Evolutionary conservation across 2,888 invertebrate species (phyloP).

Genomic region (Psococerastis gibbosa): DNA sequence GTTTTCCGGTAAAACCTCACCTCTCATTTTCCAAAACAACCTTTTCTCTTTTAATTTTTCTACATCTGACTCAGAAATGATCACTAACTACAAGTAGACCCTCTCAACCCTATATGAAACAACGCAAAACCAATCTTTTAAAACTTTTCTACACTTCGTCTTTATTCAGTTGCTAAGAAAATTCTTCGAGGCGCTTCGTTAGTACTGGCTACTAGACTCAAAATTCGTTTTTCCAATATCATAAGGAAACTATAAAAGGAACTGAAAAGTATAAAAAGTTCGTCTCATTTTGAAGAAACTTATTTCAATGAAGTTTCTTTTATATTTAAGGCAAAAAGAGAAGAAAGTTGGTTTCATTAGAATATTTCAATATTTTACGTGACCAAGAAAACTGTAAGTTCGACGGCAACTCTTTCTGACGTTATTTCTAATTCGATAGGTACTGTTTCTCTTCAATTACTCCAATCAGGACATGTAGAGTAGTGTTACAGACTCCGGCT

Average conservation of each 20-base stretch:
- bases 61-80: constrained; percentile 9
- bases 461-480: neutral
- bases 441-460: neutral
- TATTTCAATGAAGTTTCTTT: constrained; percentile 11
- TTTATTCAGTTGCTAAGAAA: neutral
- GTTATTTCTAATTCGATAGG: no score
- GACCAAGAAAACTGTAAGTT: constrained; percentile 4
- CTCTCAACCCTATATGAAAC: neutral
- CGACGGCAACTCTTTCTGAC: no score
- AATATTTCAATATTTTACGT: constrained; percentile 11
- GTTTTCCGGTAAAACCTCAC: no score
- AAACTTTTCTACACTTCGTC: neutral
- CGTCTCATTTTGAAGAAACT: constrained; percentile 10
- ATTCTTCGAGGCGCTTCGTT: neutral
- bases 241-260: constrained; percentile 10
- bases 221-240: neutral
- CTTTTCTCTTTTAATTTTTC: constrained; percentile 10
- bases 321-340: constrained; percentile 10
- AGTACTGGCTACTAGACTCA: neutral
- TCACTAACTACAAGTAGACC: neutral
- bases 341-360: constrained; percentile 10
- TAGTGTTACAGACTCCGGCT: no score
- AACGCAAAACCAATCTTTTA: neutral
- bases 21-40: constrained; percentile 8
- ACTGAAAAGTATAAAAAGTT: constrained; percentile 11